Conservation (phyloP, 2,797 vertebrate species). For the Epinephelus awoara region DNA sequence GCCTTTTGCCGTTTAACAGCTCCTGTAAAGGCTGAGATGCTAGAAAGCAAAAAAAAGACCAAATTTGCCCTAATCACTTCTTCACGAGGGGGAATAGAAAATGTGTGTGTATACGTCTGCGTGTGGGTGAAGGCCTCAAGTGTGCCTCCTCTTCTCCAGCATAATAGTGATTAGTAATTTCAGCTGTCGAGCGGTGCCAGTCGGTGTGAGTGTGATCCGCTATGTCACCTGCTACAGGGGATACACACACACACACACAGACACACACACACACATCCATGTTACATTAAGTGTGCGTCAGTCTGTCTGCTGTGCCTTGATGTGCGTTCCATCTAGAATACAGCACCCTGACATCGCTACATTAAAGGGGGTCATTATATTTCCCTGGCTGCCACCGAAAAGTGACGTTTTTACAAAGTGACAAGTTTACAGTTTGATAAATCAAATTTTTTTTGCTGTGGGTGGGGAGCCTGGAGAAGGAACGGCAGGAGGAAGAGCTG, state of each 20-base stretch:
- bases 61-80: conserved; percentile 38
- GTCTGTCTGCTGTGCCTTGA: conserved; percentile 67
- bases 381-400: conserved; percentile 83
- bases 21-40: conserved; percentile 30
- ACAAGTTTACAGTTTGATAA: conserved; percentile 91
- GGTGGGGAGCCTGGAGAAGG: conserved; percentile 60
- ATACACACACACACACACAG: conserved; percentile 27
- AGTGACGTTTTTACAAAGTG: conserved; percentile 89
- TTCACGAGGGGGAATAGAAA: conserved; percentile 13
- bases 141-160: conserved; percentile 52
- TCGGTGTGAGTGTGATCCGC: conserved; percentile 65
- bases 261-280: conserved; percentile 41
- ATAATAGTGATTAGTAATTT: conserved; percentile 78
- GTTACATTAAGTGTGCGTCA: conserved; percentile 67
- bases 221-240: conserved; percentile 71
- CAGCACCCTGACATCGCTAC: conserved; percentile 80
- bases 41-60: conserved; percentile 24
- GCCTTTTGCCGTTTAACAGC: neutral
- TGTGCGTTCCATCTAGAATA: conserved; percentile 69
- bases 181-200: conserved; percentile 68
- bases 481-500: conserved; percentile 58
- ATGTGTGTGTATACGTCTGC: conserved; percentile 14
- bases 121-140: conserved; percentile 60
- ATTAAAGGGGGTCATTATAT: conserved; percentile 89
- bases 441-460: conserved; percentile 82